Evolutionary conservation across 2,888 invertebrate genomes (phyloP).

Genomic region (Cantharis rustica): DNA sequence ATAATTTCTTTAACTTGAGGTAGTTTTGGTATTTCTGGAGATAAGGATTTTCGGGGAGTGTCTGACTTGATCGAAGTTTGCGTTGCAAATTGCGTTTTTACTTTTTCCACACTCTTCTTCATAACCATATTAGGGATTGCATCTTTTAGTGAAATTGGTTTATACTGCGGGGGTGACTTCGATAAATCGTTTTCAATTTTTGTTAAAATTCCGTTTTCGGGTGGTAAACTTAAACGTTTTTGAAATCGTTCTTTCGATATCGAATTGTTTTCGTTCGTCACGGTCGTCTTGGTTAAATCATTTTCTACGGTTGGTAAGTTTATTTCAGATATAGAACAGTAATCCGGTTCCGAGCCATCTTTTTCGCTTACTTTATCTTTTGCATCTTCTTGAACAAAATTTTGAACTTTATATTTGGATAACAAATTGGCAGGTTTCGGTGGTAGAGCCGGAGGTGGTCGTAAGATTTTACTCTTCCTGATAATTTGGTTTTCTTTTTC

Average conservation of each 20-base stretch:
- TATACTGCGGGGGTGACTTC: conserved; percentile 18
- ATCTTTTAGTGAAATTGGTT: conserved; percentile 25
- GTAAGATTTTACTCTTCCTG: conserved; percentile 60
- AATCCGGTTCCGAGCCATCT: conserved; percentile 67
- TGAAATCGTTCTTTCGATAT: conserved; percentile 31
- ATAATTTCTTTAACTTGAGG: conserved; percentile 77
- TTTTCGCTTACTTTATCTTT: conserved; percentile 39
- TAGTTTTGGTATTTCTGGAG: conserved; percentile 72
- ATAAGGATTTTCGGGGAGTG: conserved; percentile 50
- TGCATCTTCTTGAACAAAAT: conserved; percentile 42
- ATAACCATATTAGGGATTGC: conserved; percentile 42
- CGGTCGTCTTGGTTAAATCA: conserved; percentile 47
- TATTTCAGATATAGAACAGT: conserved; percentile 78
- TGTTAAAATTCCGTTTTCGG: background rate
- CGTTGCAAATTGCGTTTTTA: conserved; percentile 50
- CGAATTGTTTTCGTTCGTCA: conserved; percentile 51
- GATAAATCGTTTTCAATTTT: conserved; percentile 10
- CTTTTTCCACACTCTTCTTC: conserved; percentile 51
- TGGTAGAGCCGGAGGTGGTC: conserved; percentile 76
- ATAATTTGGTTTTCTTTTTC: conserved; percentile 42
- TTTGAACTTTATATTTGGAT: conserved; percentile 67
- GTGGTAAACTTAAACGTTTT: background rate
- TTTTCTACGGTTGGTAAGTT: conserved; percentile 55
- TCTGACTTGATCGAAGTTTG: conserved; percentile 47
- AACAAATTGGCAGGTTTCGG: conserved; percentile 78